A percentile compares a stretch with the other conserved stretches of the same genome.
phyloP scores from a whole-genome alignment of 2,113 vertebrate species.

The Peucedramus taeniatus region DNA sequence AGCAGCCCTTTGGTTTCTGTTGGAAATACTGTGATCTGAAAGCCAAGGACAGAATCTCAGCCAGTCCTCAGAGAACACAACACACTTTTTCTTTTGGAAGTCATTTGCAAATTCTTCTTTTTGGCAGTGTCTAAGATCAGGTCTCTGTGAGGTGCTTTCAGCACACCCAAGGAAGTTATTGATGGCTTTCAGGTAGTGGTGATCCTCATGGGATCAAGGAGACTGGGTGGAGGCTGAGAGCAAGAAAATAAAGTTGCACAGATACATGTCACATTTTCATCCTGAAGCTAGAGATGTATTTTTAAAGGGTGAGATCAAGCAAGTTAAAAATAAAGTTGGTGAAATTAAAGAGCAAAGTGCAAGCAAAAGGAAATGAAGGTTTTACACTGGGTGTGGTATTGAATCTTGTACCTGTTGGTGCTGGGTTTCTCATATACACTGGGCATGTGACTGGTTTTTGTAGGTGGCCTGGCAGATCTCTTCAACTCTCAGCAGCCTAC shows the following conservation, averaged over 20 bases:
- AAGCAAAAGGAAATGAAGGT: neutral
- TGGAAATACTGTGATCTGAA: neutral
- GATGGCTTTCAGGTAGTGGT: neutral
- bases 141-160: neutral
- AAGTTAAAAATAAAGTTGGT: neutral
- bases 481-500: neutral
- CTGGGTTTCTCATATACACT: neutral
- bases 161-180: neutral
- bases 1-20: neutral
- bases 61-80: neutral
- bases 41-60: neutral
- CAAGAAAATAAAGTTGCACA: neutral
- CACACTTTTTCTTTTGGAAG: neutral
- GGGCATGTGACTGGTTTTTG: neutral
- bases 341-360: neutral
- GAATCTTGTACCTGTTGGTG: neutral
- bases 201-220: neutral
- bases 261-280: neutral
- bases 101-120: neutral
- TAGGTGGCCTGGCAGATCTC: neutral
- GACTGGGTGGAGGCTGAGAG: neutral
- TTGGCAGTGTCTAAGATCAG: neutral
- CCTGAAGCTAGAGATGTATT: neutral
- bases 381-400: neutral
- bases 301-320: neutral